These are phyloP conservation scores for Lasioglossum figueresi DNA, from an alignment of 2,888 invertebrate genomes.

Conservation along the genomic window DNA sequence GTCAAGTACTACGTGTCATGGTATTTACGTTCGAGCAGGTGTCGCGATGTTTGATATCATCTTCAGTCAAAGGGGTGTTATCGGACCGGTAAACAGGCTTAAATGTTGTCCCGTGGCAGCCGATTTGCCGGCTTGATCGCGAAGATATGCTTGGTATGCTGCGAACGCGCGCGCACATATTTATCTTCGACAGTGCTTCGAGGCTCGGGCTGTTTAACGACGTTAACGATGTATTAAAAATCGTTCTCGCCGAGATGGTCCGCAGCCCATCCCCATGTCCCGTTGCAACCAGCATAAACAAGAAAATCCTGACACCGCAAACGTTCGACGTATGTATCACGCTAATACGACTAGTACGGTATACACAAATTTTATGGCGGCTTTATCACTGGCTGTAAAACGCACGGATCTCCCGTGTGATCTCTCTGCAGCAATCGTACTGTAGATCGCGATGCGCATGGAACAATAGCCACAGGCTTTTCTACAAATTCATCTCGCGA, in stretches of 20 bases:
- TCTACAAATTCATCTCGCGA: conserved; percentile 10
- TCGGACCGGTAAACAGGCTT: conserved; percentile 12
- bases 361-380: conserved; percentile 55
- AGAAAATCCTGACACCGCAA: conserved; percentile 14
- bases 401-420: conserved; percentile 32
- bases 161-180: background rate
- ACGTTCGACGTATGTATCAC: conserved; percentile 20
- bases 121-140: background rate
- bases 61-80: conserved; percentile 30
- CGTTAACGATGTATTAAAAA: background rate
- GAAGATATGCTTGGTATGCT: background rate
- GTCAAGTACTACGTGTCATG: conserved; percentile 26
- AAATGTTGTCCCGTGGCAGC: background rate
- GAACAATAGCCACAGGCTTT: background rate
- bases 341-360: conserved; percentile 38
- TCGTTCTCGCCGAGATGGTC: background rate
- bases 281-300: background rate
- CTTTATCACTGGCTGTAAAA: conserved; percentile 56
- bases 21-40: conserved; percentile 38
- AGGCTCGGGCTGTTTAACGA: background rate
- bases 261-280: background rate
- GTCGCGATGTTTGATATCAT: conserved; percentile 28
- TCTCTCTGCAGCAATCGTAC: conserved; percentile 32
- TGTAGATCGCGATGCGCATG: conserved; percentile 27
- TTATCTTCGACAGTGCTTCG: background rate